Evolutionary conservation across 2,888 invertebrate genomes (phyloP).

Genomic region (Pristionchus exspectatus): DNA sequence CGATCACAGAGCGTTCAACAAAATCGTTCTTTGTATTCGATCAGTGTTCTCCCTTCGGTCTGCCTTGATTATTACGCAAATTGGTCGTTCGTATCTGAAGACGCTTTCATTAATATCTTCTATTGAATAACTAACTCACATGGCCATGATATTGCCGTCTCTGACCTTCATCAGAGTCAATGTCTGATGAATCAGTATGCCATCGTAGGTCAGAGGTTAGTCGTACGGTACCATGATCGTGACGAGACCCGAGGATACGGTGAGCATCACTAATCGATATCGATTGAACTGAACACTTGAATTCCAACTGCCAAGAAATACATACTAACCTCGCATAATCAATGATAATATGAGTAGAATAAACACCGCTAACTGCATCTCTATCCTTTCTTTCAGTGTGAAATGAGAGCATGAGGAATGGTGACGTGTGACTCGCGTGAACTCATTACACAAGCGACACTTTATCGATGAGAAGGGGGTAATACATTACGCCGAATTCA

Average conservation of each 20-base stretch:
- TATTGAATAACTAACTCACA: background rate
- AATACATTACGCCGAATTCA: background rate
- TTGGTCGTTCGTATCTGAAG: constrained; percentile 30
- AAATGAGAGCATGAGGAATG: background rate
- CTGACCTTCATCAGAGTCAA: constrained; percentile 3
- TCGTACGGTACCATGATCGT: constrained; percentile 13
- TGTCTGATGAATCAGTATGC: background rate
- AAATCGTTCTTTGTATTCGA: background rate
- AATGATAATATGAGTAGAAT: background rate
- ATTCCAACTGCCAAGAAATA: background rate
- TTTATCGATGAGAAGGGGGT: background rate
- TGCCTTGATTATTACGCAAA: background rate
- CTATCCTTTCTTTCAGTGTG: background rate
- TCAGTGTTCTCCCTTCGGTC: background rate
- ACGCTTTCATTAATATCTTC: background rate
- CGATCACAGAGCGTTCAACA: background rate
- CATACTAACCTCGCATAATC: background rate
- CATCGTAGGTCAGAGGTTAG: background rate
- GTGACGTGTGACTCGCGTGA: constrained; percentile 40
- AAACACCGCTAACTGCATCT: background rate
- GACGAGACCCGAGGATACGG: constrained; percentile 15
- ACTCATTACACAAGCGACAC: constrained; percentile 14
- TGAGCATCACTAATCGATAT: constrained; percentile 28
- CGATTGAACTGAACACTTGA: background rate
- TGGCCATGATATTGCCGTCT: background rate